Base-by-base conservation (phyloP, 1,140 invertebrate genomes). In the Drosophila funebris region DNA sequence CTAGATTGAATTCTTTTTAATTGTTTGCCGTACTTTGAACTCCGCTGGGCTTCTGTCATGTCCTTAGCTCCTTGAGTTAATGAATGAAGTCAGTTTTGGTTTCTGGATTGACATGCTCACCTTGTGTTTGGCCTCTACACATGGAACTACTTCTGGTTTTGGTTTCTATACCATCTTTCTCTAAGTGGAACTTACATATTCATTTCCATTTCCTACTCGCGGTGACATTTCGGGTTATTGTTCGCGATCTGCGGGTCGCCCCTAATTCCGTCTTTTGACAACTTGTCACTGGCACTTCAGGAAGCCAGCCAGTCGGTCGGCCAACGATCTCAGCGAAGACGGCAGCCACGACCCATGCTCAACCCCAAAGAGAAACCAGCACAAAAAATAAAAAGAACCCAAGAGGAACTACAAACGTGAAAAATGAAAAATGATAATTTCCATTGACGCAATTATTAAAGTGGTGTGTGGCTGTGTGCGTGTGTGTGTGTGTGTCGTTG, bases 381-480 rank as follows among this genome's bases (percentile, higher is more conserved):
- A 8, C 8, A 41, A 46, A 58, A 43, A 36, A 67, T 31, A 60
- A 46, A 41, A 39, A n/a, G 64, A 31, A 39, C 18, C 2, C 11
- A 13, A 58, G 56, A 27, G 20, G 9, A n/a, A 33, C 41, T 53
- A 64, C n/a, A 71, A 56, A 54, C 48, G 20, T 6, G n/a, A 53
- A 52, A 60, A 87, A 88, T 87, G 83, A 87, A 88, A 83, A 87
- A 87, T 87, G 76, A 87, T 87, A 87, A 87, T 87, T 74, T 74
- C 54, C 64, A 73, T 69, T 69, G 71, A 73, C 53, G 73, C 68
- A 72, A 67, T 76, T 76, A 71, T 71, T 31, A 63, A 73, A 33
- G 22, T 58, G 50, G 22, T 60, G 46, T 43, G 44, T 46, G 57
- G 31, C 27, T 54, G 39, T 44, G 37, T 41, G 44, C 41, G 31